Base-by-base conservation (phyloP, 2,113 vertebrate species). In the Coryphaenoides rupestris region DNA sequence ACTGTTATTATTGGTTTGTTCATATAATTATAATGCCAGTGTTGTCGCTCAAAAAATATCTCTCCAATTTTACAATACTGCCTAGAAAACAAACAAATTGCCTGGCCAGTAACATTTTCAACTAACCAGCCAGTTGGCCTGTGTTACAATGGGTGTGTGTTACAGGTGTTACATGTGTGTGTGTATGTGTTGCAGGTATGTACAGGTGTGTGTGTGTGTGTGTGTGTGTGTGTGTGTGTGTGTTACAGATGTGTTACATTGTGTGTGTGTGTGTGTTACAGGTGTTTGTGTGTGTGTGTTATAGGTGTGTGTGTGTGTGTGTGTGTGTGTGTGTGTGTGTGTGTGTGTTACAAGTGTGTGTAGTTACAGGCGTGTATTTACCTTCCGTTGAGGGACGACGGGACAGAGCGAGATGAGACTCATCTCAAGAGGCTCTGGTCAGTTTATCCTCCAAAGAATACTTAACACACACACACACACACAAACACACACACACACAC, bases 371-470 rank as follows among this genome's bases (percentile, higher is more conserved):
- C 17, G 47, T 50, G 47, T 50, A n/a, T 55, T 57, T 58, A 58
- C 56, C 56, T 58, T 21, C 21, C 14, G 54, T 21, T 55, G 54
- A 9, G 19, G 5, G 21, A 12, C 21, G 21, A 55, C 33, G 47
- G 15, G 47, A 17, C 47, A 50, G 54, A 33, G 13, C 16, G 56
- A 58, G 56, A 33, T 58, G 56, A 33, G 24, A 33, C 23, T 28
- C 56, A 58, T 58, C 56, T 58, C 56, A 58, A 58, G 56, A 58
- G 56, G 56, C 26, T 23, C 55, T 57, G 55, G 22, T 57, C 21
- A 57, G 21, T 22, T 55, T 22, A 55, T 55, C 54, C 55, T 57
- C 15, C 55, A 57, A 17, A 24, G 23, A 57, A 57, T 22, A 57
- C 55, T 24, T 54, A 54, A 69, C 55, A 58, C 21, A 68, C 54